A percentile compares a stretch with the other conserved stretches of the same genome.
These are phyloP conservation scores for Anarrhichthys ocellatus DNA, from an alignment of 2,113 vertebrate species.

Conservation along the genomic window DNA sequence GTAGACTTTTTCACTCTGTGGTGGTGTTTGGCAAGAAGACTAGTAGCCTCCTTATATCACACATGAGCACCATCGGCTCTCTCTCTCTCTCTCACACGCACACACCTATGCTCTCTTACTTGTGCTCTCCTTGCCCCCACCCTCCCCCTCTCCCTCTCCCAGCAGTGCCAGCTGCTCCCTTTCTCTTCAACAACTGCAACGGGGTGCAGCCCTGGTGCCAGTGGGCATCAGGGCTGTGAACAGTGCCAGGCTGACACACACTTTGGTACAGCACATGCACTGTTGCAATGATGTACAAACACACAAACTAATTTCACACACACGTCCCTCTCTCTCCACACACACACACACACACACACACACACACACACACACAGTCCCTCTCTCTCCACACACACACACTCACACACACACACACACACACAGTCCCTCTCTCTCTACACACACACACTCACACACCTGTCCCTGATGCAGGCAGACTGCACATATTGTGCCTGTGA, in stretches of 20 bases:
- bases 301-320: constrained; percentile 11
- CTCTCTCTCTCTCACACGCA: background rate
- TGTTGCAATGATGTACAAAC: constrained; percentile 19
- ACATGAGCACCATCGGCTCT: background rate
- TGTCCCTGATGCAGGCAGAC: constrained; percentile 43
- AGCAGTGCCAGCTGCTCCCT: constrained; percentile 62
- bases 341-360: no score
- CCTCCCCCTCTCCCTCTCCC: constrained; percentile 15
- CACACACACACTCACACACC: constrained; percentile 34
- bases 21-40: background rate
- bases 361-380: constrained; percentile 44
- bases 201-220: constrained; percentile 27
- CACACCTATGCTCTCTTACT: background rate
- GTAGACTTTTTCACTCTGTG: background rate
- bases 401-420: constrained; percentile 35
- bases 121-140: constrained; percentile 2
- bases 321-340: background rate
- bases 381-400: constrained; percentile 2
- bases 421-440: background rate
- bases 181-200: constrained; percentile 55
- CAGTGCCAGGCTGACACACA: constrained; percentile 22
- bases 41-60: background rate
- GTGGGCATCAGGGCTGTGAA: constrained; percentile 41
- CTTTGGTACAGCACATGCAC: constrained; percentile 11
- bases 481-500: constrained; percentile 43